Conservation (phyloP, 2,113 vertebrate genomes). For the Phylloscopus trochiloides region DNA sequence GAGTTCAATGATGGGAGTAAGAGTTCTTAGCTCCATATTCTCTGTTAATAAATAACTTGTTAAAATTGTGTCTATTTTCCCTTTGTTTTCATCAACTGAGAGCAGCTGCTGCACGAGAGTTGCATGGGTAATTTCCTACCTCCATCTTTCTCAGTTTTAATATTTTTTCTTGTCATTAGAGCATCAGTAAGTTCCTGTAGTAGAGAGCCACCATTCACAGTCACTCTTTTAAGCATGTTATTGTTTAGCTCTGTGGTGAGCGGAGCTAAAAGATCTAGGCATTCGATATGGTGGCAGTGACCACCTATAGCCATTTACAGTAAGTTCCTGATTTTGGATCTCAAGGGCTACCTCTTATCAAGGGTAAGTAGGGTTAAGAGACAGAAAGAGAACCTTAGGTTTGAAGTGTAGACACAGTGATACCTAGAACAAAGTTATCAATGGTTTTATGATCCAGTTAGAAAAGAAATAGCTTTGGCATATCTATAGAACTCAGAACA, state of each 20-base stretch:
- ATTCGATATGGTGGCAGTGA: neutral
- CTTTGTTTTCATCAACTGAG: neutral
- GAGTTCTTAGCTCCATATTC: neutral
- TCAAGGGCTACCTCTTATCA: neutral
- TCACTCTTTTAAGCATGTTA: neutral
- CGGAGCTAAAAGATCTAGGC: neutral
- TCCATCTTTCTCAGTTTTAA: neutral
- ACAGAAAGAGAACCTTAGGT: neutral
- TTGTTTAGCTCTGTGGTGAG: neutral
- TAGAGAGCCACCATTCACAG: neutral
- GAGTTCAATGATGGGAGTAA: neutral
- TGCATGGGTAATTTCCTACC: neutral
- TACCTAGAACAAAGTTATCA: neutral
- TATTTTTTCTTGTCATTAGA: neutral
- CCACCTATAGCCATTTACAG: neutral
- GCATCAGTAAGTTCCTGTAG: neutral
- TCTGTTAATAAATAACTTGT: neutral
- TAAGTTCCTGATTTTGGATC: neutral
- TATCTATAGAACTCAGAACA: neutral
- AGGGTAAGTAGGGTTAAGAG: neutral
- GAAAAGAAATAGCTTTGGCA: neutral
- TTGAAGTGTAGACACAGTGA: neutral
- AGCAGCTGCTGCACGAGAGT: neutral
- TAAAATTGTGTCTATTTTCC: neutral
- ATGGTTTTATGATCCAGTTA: neutral